Conservation (phyloP, 1,140 invertebrate genomes). For the Aphaenogaster floridana region DNA sequence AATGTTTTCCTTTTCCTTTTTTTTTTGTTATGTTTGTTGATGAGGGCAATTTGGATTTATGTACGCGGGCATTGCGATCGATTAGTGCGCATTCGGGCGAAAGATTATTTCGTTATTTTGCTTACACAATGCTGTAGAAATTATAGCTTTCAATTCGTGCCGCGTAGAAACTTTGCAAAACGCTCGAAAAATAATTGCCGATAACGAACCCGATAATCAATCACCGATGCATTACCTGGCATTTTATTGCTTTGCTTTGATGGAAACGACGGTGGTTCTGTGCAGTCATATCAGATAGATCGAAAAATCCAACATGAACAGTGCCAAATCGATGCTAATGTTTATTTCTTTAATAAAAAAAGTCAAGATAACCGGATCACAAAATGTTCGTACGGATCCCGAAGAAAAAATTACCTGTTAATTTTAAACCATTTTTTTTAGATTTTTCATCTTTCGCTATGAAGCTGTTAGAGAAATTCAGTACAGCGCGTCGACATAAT, state of each 20-base stretch:
- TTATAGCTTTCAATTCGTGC: slow-evolving; percentile 1
- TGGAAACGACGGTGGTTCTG: slow-evolving; percentile 24
- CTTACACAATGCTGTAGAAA: slow-evolving; percentile 16
- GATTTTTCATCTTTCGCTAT: slow-evolving; percentile 2
- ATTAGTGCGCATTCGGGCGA: slow-evolving; percentile 41
- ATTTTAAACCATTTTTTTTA: slow-evolving; percentile 9
- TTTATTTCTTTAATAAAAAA: slow-evolving; percentile 46
- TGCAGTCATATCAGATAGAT: slow-evolving; percentile 75
- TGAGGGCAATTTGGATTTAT: slow-evolving; percentile 36
- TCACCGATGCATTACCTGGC: slow-evolving; percentile 19
- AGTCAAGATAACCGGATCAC: not conserved
- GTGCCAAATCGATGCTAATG: slow-evolving; percentile 73
- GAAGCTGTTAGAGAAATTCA: slow-evolving; percentile 1
- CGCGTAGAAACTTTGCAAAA: slow-evolving; percentile 44
- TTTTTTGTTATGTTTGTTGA: slow-evolving; percentile 41
- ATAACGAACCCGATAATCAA: slow-evolving; percentile 47
- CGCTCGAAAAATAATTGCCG: slow-evolving; percentile 56
- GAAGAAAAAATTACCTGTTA: not conserved
- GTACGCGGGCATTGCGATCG: slow-evolving; percentile 32
- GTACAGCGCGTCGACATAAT: not conserved
- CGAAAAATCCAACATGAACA: slow-evolving; percentile 65
- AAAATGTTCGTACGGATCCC: not conserved
- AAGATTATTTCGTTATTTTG: slow-evolving; percentile 38
- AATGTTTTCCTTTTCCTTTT: slow-evolving; percentile 33
- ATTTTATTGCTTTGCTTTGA: slow-evolving; percentile 22